Evolutionary conservation across 2,888 invertebrate genomes (phyloP).

Genomic region (Bembecia ichneumoniformis): DNA sequence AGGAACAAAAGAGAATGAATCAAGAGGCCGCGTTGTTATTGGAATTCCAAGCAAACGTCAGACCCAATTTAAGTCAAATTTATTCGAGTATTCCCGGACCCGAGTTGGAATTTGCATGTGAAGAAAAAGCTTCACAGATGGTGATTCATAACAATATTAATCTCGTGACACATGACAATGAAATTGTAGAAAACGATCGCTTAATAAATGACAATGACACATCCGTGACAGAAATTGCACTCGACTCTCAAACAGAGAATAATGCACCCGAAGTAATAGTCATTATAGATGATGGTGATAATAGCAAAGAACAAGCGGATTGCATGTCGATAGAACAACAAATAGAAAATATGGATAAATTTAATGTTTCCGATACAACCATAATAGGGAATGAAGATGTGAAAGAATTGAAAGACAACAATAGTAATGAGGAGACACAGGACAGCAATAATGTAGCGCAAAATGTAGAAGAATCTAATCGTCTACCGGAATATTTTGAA

Average conservation of each 20-base stretch:
- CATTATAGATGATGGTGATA: background rate
- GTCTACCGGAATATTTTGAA: slow-evolving; percentile 30
- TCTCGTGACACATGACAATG: background rate
- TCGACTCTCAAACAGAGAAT: too few relatives aligned
- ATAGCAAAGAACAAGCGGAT: background rate
- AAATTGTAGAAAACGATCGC: background rate
- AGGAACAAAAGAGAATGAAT: slow-evolving; percentile 71
- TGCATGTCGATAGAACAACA: background rate
- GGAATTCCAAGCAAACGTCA: slow-evolving; percentile 64
- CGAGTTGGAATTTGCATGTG: slow-evolving; percentile 62
- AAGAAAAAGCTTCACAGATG: slow-evolving; percentile 12
- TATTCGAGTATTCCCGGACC: slow-evolving; percentile 64
- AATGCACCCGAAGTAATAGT: too few relatives aligned
- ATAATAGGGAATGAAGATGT: background rate
- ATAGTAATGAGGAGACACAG: background rate
- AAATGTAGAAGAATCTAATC: slow-evolving; percentile 14
- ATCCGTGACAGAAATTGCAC: too few relatives aligned
- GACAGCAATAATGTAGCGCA: background rate
- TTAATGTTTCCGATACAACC: background rate
- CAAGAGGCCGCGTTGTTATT: slow-evolving; percentile 60
- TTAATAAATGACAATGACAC: background rate
- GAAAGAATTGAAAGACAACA: background rate
- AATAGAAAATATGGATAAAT: background rate
- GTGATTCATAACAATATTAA: background rate
- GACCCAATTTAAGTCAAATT: slow-evolving; percentile 60